phyloP scores from a whole-genome alignment of 2,113 vertebrate genomes.

The Bolborhynchus lineola region DNA sequence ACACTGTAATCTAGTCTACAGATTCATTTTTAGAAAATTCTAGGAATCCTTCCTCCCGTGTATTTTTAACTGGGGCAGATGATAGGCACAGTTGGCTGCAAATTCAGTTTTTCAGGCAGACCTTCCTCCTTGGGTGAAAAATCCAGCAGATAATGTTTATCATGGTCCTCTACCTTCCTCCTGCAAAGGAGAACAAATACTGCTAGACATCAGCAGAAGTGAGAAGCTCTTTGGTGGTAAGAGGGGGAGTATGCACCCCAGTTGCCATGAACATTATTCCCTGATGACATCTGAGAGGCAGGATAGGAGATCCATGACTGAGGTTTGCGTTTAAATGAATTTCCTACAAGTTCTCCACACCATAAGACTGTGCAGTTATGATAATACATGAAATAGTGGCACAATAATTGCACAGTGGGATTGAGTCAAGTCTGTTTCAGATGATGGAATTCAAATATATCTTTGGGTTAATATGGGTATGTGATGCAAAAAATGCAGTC shows the following conservation, averaged over 20 bases:
- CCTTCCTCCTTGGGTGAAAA: neutral
- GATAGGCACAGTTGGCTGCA: neutral
- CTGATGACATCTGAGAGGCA: neutral
- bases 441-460: neutral
- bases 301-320: neutral
- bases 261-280: neutral
- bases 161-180: neutral
- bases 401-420: neutral
- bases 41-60: neutral
- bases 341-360: neutral
- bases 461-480: neutral
- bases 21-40: neutral
- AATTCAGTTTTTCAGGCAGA: neutral
- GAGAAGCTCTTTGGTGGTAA: neutral
- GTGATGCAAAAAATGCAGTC: rapidly evolving
- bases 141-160: neutral
- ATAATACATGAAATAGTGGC: neutral
- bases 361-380: rapidly evolving
- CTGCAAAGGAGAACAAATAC: neutral
- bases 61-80: neutral
- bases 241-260: neutral
- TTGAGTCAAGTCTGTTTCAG: neutral
- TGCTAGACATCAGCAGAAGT: neutral
- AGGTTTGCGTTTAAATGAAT: neutral
- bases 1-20: neutral